Percentiles rank a stretch among this genome's conserved stretches.
Conservation (phyloP, 2,113 vertebrate genomes). For the Bungarus multicinctus region DNA sequence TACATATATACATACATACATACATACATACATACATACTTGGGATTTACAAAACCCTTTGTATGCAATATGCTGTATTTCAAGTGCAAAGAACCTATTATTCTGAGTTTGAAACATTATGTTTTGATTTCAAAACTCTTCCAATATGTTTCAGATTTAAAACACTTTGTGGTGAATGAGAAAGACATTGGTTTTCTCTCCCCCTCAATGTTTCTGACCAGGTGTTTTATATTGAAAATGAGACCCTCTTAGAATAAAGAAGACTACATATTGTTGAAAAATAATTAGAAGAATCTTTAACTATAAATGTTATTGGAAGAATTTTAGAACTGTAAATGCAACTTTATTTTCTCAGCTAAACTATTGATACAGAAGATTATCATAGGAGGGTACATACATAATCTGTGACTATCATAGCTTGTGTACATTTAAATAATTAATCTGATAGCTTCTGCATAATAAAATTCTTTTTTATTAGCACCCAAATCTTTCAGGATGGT, state of each 20-base stretch:
- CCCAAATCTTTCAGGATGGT: neutral
- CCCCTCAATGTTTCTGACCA: neutral
- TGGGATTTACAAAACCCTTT: neutral
- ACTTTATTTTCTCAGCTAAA: neutral
- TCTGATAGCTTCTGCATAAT: neutral
- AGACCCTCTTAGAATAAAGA: neutral
- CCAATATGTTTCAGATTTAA: neutral
- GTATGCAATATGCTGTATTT: neutral
- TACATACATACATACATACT: too few species aligned
- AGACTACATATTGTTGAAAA: neutral
- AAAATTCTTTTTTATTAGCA: neutral
- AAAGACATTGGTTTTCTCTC: neutral
- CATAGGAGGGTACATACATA: neutral
- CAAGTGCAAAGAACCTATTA: neutral
- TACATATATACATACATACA: neutral
- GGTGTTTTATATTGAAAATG: neutral
- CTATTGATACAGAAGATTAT: neutral
- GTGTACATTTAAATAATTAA: neutral
- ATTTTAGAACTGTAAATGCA: neutral
- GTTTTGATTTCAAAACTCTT: neutral
- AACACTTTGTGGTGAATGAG: neutral
- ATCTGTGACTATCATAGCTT: neutral
- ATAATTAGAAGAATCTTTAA: neutral
- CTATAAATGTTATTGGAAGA: neutral
- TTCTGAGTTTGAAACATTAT: neutral